Conservation (phyloP, 2,113 vertebrate genomes). For the Cebidichthys violaceus region DNA sequence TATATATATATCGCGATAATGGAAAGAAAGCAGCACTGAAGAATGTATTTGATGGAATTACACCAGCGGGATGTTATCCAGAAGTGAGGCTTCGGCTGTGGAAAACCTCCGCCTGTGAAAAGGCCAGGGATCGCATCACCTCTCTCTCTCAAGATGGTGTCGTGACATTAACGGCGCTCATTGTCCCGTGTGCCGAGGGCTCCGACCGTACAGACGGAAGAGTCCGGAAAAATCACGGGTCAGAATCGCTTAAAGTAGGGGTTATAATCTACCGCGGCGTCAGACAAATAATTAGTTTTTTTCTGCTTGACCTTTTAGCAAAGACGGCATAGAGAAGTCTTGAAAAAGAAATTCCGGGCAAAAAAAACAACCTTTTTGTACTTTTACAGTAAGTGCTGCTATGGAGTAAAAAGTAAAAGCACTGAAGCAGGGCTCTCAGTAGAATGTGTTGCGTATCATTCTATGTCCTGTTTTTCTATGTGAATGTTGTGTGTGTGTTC, state of each 20-base stretch:
- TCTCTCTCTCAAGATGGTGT: not conserved
- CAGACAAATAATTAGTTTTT: constrained; percentile 42
- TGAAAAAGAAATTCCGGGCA: not conserved
- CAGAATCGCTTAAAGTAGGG: not conserved
- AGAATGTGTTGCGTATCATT: too few species aligned
- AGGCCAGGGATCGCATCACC: not conserved
- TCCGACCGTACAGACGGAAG: not conserved
- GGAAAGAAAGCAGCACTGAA: constrained; percentile 26
- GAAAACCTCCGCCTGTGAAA: constrained; percentile 15
- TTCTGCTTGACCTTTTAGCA: constrained; percentile 50
- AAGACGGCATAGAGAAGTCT: not conserved
- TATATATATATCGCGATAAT: constrained; percentile 55
- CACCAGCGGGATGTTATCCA: constrained; percentile 27
- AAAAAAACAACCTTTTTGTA: not conserved
- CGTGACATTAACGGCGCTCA: not conserved
- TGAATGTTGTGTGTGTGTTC: too few species aligned
- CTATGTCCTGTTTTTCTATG: too few species aligned
- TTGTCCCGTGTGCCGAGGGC: not conserved
- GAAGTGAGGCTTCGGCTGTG: not conserved
- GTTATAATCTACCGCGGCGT: constrained; percentile 1
- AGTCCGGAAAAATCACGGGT: constrained; percentile 8
- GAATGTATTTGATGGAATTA: constrained; percentile 32
- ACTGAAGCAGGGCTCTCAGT: not conserved
- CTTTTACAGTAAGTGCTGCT: not conserved
- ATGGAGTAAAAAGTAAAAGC: not conserved